Evolutionary conservation across 2,797 vertebrate species (phyloP).

Genomic region (Urosaurus nigricauda): DNA sequence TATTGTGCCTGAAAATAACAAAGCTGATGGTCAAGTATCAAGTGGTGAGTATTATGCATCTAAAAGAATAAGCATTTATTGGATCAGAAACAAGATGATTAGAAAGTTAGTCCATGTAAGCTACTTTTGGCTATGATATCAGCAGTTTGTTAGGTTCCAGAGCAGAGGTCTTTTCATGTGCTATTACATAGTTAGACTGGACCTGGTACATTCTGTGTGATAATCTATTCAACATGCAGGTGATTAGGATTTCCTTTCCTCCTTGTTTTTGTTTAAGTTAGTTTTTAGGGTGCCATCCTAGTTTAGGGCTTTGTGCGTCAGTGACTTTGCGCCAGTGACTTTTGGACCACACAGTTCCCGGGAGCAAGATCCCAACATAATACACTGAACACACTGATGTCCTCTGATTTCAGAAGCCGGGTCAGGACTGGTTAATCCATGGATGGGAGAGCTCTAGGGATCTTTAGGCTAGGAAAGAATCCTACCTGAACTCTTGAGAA

Average conservation of each 20-base stretch:
- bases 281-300: too few species aligned
- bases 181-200: background rate
- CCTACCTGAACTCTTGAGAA: too few species aligned
- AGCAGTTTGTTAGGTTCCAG: too few species aligned
- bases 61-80: background rate
- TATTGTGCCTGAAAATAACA: background rate
- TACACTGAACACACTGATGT: too few species aligned
- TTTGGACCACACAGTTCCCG: too few species aligned
- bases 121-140: background rate
- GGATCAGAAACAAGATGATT: background rate
- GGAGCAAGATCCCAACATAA: too few species aligned
- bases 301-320: too few species aligned
- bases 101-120: background rate
- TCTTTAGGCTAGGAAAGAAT: too few species aligned
- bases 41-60: background rate
- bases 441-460: too few species aligned
- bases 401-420: too few species aligned
- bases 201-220: background rate
- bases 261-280: background rate
- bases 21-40: background rate
- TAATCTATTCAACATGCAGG: background rate
- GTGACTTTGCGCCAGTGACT: too few species aligned
- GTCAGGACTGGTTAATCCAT: too few species aligned
- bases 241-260: background rate
- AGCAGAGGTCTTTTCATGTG: background rate